Conservation (phyloP, 2,113 vertebrate genomes). For the Hemiscyllium ocellatum region DNA sequence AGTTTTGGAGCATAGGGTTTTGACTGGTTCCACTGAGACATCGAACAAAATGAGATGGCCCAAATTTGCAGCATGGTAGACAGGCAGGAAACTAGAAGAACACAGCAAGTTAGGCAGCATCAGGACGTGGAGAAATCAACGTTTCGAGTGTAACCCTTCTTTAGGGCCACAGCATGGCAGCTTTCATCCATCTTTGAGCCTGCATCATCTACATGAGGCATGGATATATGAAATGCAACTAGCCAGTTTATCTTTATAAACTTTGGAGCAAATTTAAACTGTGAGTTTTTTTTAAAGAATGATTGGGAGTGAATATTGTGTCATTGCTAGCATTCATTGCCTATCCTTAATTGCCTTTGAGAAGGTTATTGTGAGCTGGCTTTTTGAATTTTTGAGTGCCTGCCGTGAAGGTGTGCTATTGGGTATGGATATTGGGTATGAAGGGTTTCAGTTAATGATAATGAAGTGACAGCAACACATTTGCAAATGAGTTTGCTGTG, state of each 20-base stretch:
- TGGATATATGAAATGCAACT: not conserved
- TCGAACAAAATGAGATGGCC: not conserved
- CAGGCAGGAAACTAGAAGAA: too few species aligned
- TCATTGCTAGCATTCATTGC: not conserved
- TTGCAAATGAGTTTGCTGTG: not conserved
- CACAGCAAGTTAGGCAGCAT: too few species aligned
- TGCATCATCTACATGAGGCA: not conserved
- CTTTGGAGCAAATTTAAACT: not conserved
- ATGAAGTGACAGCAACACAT: not conserved
- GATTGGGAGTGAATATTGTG: not conserved
- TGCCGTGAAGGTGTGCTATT: not conserved
- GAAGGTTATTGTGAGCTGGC: not conserved
- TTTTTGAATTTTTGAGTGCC: not conserved
- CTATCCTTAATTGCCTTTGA: not conserved
- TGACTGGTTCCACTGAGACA: not conserved
- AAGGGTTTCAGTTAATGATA: not conserved
- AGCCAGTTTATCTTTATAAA: not conserved
- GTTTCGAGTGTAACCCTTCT: too few species aligned
- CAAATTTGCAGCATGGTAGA: not conserved
- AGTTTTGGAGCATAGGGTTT: not conserved
- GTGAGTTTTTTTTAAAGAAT: not conserved
- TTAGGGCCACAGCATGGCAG: not conserved
- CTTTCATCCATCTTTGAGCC: not conserved
- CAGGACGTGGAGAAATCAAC: too few species aligned
- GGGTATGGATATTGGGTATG: not conserved